Percentiles rank a stretch among this genome's conserved stretches.
Evolutionary conservation across 2,888 invertebrate species (phyloP).

Genomic region (Aromia moschata): DNA sequence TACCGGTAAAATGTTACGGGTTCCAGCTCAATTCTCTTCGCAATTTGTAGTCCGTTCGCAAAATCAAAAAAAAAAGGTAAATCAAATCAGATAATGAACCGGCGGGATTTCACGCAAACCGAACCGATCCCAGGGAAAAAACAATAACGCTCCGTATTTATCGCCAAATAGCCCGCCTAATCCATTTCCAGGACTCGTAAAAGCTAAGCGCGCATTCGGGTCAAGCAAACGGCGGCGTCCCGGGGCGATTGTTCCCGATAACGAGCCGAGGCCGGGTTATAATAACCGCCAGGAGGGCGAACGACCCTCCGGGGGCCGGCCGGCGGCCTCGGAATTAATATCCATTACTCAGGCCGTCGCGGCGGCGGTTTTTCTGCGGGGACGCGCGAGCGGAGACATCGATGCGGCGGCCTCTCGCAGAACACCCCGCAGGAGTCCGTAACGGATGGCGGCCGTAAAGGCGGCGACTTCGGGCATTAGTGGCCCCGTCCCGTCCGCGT

Average conservation of each 20-base stretch:
- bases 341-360: conserved; percentile 53
- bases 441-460: conserved; percentile 17
- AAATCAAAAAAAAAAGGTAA: background rate
- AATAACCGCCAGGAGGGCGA: conserved; percentile 54
- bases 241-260: conserved; percentile 59
- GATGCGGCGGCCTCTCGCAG: conserved; percentile 21
- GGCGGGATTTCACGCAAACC: conserved; percentile 5
- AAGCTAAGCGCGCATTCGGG: conserved; percentile 49
- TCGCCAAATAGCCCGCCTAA: conserved; percentile 42
- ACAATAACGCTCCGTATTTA: conserved; percentile 28
- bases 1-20: too few species aligned
- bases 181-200: conserved; percentile 44
- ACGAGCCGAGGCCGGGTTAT: conserved; percentile 53
- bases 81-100: conserved; percentile 7
- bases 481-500: background rate
- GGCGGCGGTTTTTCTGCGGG: conserved; percentile 41
- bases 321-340: conserved; percentile 53
- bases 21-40: too few species aligned
- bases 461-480: conserved; percentile 6
- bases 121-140: conserved; percentile 1
- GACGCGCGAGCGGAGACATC: conserved; percentile 30
- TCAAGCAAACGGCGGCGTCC: conserved; percentile 55
- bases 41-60: background rate
- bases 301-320: conserved; percentile 52
- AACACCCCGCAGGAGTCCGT: conserved; percentile 1